Percentiles rank a stretch among this genome's conserved stretches.
Evolutionary conservation across 2,113 vertebrate species (phyloP).

Genomic region (Oreochromis spilurus): DNA sequence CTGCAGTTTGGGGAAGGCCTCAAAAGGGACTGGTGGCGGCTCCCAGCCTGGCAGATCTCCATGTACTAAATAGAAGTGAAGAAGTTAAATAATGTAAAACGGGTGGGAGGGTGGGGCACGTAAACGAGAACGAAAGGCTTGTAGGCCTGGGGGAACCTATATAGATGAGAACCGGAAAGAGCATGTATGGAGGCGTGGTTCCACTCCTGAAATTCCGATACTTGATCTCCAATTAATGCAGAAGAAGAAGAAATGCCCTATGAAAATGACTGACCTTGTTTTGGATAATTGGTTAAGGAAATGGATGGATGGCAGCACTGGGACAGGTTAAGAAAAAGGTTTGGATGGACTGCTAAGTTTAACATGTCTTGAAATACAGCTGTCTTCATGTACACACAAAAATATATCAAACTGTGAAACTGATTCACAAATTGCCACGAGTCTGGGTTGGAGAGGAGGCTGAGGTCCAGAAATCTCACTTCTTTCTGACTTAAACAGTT

Average conservation of each 20-base stretch:
- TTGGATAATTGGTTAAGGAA: too few species aligned
- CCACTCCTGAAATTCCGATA: not conserved
- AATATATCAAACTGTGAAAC: not conserved
- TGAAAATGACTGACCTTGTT: not conserved
- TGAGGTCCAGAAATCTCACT: not conserved
- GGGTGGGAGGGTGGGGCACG: not conserved
- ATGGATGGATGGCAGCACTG: not conserved
- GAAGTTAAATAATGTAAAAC: not conserved
- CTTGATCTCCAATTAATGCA: not conserved
- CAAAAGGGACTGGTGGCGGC: not conserved
- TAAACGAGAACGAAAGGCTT: too few species aligned
- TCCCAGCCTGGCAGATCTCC: not conserved
- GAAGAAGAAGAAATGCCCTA: not conserved
- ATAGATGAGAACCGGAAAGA: too few species aligned
- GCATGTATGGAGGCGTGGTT: too few species aligned
- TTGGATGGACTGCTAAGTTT: not conserved
- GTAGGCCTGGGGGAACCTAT: too few species aligned
- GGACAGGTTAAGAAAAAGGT: not conserved
- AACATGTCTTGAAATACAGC: not conserved
- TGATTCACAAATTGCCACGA: not conserved
- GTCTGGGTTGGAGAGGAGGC: not conserved
- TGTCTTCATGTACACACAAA: not conserved
- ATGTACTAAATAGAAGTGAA: not conserved
- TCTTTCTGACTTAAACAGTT: not conserved
- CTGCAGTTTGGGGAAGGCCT: not conserved